Percentiles rank a stretch among this genome's conserved stretches.
Conservation (phyloP, 1,140 invertebrate species). For the Heliconius hermathena region DNA sequence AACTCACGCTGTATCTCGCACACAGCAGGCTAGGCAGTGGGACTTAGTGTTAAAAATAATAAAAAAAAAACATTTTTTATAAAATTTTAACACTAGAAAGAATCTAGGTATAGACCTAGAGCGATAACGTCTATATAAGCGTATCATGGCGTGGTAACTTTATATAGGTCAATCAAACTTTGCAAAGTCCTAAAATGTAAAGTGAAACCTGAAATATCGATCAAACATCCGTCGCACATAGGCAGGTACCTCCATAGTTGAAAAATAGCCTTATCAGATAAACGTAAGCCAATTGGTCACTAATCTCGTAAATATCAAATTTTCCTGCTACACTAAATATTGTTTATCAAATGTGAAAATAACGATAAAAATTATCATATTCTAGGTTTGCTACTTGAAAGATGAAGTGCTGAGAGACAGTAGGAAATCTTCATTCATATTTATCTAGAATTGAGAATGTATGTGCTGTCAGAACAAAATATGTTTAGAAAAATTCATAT, state of each 20-base stretch:
- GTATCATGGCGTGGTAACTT: background rate
- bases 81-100: too few species aligned
- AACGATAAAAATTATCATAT: constrained; percentile 27
- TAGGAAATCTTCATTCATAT: background rate
- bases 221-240: constrained; percentile 50
- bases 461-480: constrained; percentile 30
- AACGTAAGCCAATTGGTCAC: constrained; percentile 55
- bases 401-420: background rate
- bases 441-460: background rate
- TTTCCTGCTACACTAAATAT: constrained; percentile 43
- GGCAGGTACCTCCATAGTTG: constrained; percentile 19
- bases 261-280: constrained; percentile 61
- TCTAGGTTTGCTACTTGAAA: background rate
- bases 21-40: too few species aligned
- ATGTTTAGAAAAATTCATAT: background rate
- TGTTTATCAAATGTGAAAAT: constrained; percentile 28
- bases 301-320: constrained; percentile 40
- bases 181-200: background rate
- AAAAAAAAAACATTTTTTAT: too few species aligned
- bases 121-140: too few species aligned
- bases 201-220: constrained; percentile 45
- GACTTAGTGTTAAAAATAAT: too few species aligned
- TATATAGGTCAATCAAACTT: background rate
- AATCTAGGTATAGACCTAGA: background rate
- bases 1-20: too few species aligned